Conservation (phyloP, 2,113 vertebrate species). For the Spermophilus dauricus region DNA sequence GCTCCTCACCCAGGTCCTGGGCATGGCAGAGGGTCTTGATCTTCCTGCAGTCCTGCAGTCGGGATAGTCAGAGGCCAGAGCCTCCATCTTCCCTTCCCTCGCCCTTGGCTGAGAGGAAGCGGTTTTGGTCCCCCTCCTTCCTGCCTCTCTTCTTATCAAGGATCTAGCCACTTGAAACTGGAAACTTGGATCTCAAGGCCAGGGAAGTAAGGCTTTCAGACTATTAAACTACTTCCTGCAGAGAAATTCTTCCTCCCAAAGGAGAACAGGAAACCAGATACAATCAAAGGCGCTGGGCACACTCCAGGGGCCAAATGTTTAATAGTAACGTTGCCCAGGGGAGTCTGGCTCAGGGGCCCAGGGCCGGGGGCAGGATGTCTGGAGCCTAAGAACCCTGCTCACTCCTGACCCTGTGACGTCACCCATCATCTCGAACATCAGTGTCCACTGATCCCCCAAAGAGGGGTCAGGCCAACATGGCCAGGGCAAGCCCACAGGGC, state of each 20-base stretch:
- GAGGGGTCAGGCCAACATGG: not conserved
- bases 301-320: slow-evolving; percentile 68
- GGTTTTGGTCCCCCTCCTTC: not conserved
- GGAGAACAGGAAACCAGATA: slow-evolving; percentile 81
- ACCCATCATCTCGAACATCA: not conserved
- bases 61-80: accelerated
- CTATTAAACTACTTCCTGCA: slow-evolving; percentile 80
- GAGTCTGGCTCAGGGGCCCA: slow-evolving; percentile 51
- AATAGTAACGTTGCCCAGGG: slow-evolving; percentile 56
- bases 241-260: slow-evolving; percentile 80
- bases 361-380: not conserved
- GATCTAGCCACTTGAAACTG: slow-evolving; percentile 64
- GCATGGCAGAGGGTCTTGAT: accelerated
- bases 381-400: not conserved
- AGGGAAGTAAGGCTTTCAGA: slow-evolving; percentile 72
- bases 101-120: not conserved
- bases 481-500: not conserved
- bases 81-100: not conserved
- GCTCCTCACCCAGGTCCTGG: not conserved
- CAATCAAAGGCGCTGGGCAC: slow-evolving; percentile 57
- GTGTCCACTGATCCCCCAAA: not conserved
- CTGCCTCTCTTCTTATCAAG: slow-evolving; percentile 20
- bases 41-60: not conserved
- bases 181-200: slow-evolving; percentile 60
- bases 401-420: not conserved